phyloP scores from a whole-genome alignment of 2,797 vertebrate genomes.

The Dipus sagitta region DNA sequence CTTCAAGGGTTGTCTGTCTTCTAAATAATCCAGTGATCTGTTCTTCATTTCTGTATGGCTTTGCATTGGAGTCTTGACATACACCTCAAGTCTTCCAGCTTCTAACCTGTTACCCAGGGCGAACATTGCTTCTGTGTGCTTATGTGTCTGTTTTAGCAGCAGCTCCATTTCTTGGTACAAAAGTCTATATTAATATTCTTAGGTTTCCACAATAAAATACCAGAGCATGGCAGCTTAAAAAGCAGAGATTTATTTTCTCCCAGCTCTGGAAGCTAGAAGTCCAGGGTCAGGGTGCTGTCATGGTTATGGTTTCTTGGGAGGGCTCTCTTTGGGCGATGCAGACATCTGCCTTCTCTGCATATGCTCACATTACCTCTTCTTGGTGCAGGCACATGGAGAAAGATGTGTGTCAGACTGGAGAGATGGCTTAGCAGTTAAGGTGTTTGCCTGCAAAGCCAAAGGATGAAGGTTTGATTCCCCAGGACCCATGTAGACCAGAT shows the following conservation, averaged over 20 bases:
- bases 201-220: background rate
- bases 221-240: background rate
- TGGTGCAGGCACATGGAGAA: background rate
- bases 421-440: no score
- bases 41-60: conserved; percentile 1
- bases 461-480: no score
- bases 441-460: no score
- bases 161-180: background rate
- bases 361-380: background rate
- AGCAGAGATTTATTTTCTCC: background rate
- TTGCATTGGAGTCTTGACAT: background rate
- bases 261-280: background rate
- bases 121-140: background rate
- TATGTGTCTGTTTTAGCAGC: background rate
- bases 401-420: background rate
- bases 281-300: accelerated
- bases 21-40: background rate
- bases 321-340: background rate
- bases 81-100: background rate
- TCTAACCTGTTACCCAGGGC: background rate
- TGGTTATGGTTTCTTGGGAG: background rate
- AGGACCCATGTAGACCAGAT: no score
- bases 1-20: background rate
- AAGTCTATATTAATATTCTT: background rate
- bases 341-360: background rate